Base-by-base conservation (phyloP, 2,797 vertebrate species). In the Notamacropus eugenii region DNA sequence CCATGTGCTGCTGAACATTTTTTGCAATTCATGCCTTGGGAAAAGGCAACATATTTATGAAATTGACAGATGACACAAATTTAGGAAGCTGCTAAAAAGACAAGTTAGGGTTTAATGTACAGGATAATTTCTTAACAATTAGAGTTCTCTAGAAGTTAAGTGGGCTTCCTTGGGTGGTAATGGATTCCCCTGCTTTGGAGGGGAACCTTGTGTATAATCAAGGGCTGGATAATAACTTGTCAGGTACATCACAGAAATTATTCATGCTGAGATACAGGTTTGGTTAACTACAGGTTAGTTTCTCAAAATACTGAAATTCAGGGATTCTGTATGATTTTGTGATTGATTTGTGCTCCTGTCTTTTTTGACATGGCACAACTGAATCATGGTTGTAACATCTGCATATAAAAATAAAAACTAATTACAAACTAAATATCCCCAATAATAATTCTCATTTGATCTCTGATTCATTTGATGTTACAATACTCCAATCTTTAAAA, bases 351-450 rank as follows among this genome's bases (percentile, higher is more conserved):
- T 82, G 40, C 40, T 82, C n/a, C 40, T 46, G 5, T 14, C 8
- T 46, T 82, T 46, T 82, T 82, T 46, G n/a, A 40, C 16, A 22
- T 74, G 67, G 67, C 67, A 40, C 40, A 46, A 82, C 24, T 3
- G 19, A 82, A 27, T 82, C 74, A 82, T 46, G 40, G 22, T n/a
- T 46, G 34, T 5, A 34, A 34, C 91, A 8, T 90, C 94, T 82
- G 82, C 46, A 55, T 1, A 67, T 24, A 50, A 46, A 82, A 90
- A 59, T 94, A 93, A 97, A 96, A 94, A 91, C 82, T 50, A 93
- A 82, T 24, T 55, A 94, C 10, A 92, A 56, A 55, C 55, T 28
- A 52, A 96, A 82, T 91, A 91, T n/a, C 50, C 74, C 22, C 74
- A 82, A 40, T 82, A 22, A 22, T 27, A 31, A 50, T 92, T 95